phyloP scores from a whole-genome alignment of 2,113 vertebrate genomes.

The Vombatus ursinus region DNA sequence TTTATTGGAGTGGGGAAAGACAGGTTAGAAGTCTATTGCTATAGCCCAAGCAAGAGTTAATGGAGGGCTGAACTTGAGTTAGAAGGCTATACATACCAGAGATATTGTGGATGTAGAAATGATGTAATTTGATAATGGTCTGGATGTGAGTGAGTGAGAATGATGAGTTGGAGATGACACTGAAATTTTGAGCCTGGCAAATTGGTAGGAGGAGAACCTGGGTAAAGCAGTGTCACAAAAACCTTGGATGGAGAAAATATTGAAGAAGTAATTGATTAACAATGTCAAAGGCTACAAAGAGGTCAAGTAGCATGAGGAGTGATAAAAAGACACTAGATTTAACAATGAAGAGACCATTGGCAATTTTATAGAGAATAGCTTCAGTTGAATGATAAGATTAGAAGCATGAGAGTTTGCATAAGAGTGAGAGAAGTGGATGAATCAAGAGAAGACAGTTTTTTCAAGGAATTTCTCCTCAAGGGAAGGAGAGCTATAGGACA shows the following conservation, averaged over 20 bases:
- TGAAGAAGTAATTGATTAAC: background rate
- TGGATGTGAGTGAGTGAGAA: background rate
- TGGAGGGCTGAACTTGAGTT: background rate
- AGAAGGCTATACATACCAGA: background rate
- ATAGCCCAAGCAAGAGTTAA: background rate
- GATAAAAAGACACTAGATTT: background rate
- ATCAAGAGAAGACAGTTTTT: background rate
- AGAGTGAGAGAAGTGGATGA: too few species aligned
- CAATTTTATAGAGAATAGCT: background rate
- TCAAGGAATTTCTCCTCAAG: background rate
- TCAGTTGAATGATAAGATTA: background rate
- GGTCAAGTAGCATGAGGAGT: background rate
- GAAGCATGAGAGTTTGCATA: background rate
- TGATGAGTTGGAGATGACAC: background rate
- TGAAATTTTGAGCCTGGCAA: background rate
- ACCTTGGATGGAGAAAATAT: background rate
- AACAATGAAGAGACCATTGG: background rate
- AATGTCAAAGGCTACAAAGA: background rate
- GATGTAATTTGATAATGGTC: background rate
- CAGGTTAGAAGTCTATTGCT: too few species aligned
- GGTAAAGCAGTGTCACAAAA: background rate
- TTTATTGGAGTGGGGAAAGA: background rate
- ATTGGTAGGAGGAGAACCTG: background rate
- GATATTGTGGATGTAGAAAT: background rate
- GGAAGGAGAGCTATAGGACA: background rate